A percentile compares a stretch with the other conserved stretches of the same genome.
These are phyloP conservation scores for Phaedon cochleariae DNA, from an alignment of 2,888 invertebrate genomes.

Conservation along the genomic window DNA sequence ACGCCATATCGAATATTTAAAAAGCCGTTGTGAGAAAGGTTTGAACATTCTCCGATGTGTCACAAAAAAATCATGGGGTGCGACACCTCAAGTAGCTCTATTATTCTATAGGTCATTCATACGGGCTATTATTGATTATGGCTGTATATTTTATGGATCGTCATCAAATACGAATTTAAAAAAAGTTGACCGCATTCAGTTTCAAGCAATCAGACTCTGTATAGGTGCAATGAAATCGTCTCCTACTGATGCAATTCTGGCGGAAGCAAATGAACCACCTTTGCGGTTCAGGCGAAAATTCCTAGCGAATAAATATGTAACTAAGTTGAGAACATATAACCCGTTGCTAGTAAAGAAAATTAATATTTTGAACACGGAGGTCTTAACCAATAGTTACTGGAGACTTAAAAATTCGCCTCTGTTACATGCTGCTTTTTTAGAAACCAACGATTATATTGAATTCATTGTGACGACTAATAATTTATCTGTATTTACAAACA, in stretches of 20 bases:
- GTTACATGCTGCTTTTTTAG: too few relatives aligned
- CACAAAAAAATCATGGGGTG: conserved; percentile 7
- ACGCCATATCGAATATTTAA: conserved; percentile 9
- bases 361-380: too few relatives aligned
- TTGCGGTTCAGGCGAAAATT: neutral
- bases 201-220: conserved; percentile 8
- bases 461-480: neutral
- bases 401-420: too few relatives aligned
- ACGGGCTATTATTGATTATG: conserved; percentile 12
- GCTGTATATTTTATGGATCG: conserved; percentile 15
- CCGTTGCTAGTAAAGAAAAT: neutral
- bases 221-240: conserved; percentile 18
- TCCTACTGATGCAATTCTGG: conserved; percentile 9
- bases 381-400: too few relatives aligned
- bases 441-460: too few relatives aligned
- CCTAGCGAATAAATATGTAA: neutral
- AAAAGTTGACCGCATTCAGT: conserved; percentile 15
- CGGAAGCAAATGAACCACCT: conserved; percentile 9
- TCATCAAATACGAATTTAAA: neutral
- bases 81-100: neutral
- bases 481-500: neutral
- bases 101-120: conserved; percentile 7
- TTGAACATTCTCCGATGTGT: conserved; percentile 7
- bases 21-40: conserved; percentile 6
- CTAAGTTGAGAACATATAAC: neutral